Conservation (phyloP, 2,888 invertebrate species). For the Microchrysa polita region DNA sequence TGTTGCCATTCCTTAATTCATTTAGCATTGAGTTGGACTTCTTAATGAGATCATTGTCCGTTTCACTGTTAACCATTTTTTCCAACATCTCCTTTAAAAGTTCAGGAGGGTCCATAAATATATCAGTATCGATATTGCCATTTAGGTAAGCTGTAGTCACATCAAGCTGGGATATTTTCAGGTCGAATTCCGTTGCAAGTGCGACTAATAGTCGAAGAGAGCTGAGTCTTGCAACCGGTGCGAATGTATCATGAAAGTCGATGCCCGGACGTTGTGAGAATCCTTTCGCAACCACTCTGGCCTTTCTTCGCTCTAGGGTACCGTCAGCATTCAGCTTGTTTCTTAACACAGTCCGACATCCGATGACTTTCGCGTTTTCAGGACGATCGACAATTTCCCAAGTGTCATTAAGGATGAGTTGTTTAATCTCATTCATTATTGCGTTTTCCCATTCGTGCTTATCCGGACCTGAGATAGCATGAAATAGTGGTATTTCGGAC, state of each 20-base stretch:
- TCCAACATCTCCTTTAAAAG: slow-evolving; percentile 7
- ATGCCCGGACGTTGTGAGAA: slow-evolving; percentile 55
- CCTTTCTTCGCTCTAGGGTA: slow-evolving; percentile 53
- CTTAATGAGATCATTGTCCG: background rate
- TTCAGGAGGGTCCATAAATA: slow-evolving; percentile 47
- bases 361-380: slow-evolving; percentile 51
- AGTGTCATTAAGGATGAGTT: slow-evolving; percentile 49
- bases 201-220: slow-evolving; percentile 52
- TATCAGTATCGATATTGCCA: slow-evolving; percentile 50
- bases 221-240: slow-evolving; percentile 53
- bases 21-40: slow-evolving; percentile 5
- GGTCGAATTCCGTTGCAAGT: slow-evolving; percentile 48
- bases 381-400: slow-evolving; percentile 53
- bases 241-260: slow-evolving; percentile 56
- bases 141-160: slow-evolving; percentile 53
- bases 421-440: slow-evolving; percentile 52
- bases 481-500: background rate
- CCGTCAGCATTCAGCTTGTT: slow-evolving; percentile 54
- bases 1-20: background rate
- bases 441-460: slow-evolving; percentile 11
- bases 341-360: slow-evolving; percentile 54
- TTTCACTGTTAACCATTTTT: background rate
- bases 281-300: slow-evolving; percentile 56
- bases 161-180: slow-evolving; percentile 51
- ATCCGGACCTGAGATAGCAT: background rate